Conservation (phyloP, 1,140 invertebrate genomes). For the Camponotus pennsylvanicus region DNA sequence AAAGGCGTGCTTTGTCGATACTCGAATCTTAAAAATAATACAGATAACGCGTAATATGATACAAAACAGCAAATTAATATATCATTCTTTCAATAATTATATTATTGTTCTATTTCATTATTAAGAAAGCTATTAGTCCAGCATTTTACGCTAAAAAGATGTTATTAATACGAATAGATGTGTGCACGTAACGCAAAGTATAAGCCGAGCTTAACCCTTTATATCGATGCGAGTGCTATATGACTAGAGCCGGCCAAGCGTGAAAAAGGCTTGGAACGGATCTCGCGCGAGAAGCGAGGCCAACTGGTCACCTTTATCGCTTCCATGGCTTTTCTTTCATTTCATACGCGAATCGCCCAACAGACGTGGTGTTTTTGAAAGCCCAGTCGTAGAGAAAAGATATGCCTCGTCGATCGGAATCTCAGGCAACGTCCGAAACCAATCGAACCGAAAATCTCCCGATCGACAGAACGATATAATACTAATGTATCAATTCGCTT, state of each 20-base stretch:
- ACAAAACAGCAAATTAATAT: background rate
- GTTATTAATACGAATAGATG: slow-evolving; percentile 15
- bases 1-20: too few relatives aligned
- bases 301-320: slow-evolving; percentile 66
- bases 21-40: background rate
- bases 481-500: slow-evolving; percentile 46
- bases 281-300: slow-evolving; percentile 58
- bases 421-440: slow-evolving; percentile 42
- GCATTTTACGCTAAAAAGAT: background rate
- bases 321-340: slow-evolving; percentile 71
- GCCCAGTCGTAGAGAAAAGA: slow-evolving; percentile 11
- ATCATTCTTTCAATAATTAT: slow-evolving; percentile 10
- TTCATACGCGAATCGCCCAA: slow-evolving; percentile 66
- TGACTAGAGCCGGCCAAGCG: slow-evolving; percentile 61
- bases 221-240: slow-evolving; percentile 64
- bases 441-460: slow-evolving; percentile 54
- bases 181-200: slow-evolving; percentile 42
- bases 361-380: slow-evolving; percentile 43
- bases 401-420: slow-evolving; percentile 11
- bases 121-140: background rate
- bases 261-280: slow-evolving; percentile 72
- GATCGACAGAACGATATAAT: slow-evolving; percentile 48
- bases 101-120: background rate
- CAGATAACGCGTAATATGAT: background rate
- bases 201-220: slow-evolving; percentile 71